These are phyloP conservation scores for Ectropis crepuscularia DNA, from an alignment of 2,888 invertebrate species.

Conservation along the genomic window DNA sequence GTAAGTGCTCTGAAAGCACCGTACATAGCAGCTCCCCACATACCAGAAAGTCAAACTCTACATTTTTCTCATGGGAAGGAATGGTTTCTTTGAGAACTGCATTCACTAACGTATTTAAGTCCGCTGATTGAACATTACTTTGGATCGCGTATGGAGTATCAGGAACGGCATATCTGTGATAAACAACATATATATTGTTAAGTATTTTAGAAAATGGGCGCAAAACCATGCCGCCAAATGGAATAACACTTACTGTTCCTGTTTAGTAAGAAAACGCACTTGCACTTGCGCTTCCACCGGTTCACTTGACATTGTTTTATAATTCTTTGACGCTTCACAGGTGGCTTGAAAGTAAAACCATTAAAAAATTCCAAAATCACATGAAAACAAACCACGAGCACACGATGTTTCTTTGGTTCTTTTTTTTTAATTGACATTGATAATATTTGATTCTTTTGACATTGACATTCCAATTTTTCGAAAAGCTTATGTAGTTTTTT, in stretches of 20 bases:
- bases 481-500: no score
- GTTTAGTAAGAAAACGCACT: constrained; percentile 92
- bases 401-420: background rate
- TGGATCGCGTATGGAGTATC: constrained; percentile 94
- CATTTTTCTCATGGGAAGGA: constrained; percentile 62
- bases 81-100: constrained; percentile 88
- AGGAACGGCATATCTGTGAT: constrained; percentile 92
- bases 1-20: constrained; percentile 89
- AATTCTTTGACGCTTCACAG: background rate
- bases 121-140: constrained; percentile 86
- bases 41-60: constrained; percentile 95
- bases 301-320: constrained; percentile 58
- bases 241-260: constrained; percentile 87
- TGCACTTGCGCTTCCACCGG: constrained; percentile 87
- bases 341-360: no score
- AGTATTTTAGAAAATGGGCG: no score
- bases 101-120: constrained; percentile 92
- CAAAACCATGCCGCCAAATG: constrained; percentile 40
- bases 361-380: background rate
- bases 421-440: background rate
- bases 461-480: background rate
- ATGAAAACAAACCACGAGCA: constrained; percentile 7
- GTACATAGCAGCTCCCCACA: constrained; percentile 92
- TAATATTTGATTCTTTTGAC: background rate
- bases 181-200: constrained; percentile 19